phyloP scores from a whole-genome alignment of 2,797 vertebrate genomes.

The Scyliorhinus canicula region DNA sequence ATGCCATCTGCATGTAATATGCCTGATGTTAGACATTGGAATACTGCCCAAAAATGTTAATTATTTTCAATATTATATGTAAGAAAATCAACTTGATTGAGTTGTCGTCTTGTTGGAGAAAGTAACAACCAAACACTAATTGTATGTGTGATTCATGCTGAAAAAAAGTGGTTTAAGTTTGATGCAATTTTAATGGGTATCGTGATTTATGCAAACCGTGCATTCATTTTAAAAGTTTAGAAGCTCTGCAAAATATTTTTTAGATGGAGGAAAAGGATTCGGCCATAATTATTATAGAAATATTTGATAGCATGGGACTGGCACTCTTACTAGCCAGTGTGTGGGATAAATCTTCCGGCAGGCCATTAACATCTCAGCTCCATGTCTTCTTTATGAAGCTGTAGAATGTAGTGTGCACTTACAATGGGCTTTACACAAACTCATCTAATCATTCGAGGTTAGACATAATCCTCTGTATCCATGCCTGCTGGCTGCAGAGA shows the following conservation, averaged over 20 bases:
- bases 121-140: not conserved
- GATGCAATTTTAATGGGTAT: not conserved
- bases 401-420: not conserved
- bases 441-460: not conserved
- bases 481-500: not conserved
- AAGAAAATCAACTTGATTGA: constrained; percentile 4
- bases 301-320: too few relatives aligned
- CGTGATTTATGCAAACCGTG: too few relatives aligned
- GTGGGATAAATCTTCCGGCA: too few relatives aligned
- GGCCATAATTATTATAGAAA: too few relatives aligned
- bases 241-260: too few relatives aligned
- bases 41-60: not conserved
- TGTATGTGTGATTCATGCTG: not conserved
- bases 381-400: not conserved
- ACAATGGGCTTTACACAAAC: not conserved
- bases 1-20: not conserved
- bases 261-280: too few relatives aligned
- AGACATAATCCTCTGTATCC: not conserved
- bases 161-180: not conserved
- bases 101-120: not conserved
- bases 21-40: not conserved
- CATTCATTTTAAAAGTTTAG: too few relatives aligned
- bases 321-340: too few relatives aligned
- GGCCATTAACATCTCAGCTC: too few relatives aligned
- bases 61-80: not conserved